Evolutionary conservation across 2,797 vertebrate species (phyloP).

Genomic region (Chrosomus eos): DNA sequence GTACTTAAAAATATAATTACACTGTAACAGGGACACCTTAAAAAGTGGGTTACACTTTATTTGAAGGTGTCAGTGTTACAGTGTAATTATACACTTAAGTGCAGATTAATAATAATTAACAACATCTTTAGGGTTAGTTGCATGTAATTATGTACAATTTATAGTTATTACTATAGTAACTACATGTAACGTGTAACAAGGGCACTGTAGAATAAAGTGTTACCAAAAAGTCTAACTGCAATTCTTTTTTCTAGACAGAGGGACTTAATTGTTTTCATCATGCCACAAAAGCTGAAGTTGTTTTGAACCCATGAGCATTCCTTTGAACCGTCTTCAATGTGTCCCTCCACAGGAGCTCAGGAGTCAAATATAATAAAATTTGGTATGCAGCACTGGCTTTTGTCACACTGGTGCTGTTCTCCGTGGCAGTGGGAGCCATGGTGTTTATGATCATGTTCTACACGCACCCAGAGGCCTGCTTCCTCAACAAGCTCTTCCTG

Average conservation of each 20-base stretch:
- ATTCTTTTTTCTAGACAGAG: background rate
- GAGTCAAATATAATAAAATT: constrained; percentile 85
- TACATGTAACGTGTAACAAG: no score
- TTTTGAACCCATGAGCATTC: background rate
- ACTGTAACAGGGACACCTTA: no score
- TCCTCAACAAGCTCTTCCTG: constrained; percentile 90
- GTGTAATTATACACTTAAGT: no score
- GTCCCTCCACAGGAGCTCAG: constrained; percentile 83
- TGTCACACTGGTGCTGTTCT: constrained; percentile 89
- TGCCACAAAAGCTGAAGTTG: background rate
- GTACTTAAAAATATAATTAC: no score
- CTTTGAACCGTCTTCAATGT: background rate
- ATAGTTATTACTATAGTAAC: no score
- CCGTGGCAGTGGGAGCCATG: constrained; percentile 84
- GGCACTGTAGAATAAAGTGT: no score
- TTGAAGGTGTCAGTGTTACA: no score
- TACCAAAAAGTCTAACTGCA: background rate
- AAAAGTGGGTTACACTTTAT: no score
- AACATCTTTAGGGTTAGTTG: no score
- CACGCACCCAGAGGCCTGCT: constrained; percentile 85
- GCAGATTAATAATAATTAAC: no score
- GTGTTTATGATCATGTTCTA: constrained; percentile 88
- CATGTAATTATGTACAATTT: no score
- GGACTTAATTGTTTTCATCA: background rate
- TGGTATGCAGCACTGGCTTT: constrained; percentile 92